These are phyloP conservation scores for Cirrhinus molitorella DNA, from an alignment of 2,797 vertebrate species.

Conservation along the genomic window DNA sequence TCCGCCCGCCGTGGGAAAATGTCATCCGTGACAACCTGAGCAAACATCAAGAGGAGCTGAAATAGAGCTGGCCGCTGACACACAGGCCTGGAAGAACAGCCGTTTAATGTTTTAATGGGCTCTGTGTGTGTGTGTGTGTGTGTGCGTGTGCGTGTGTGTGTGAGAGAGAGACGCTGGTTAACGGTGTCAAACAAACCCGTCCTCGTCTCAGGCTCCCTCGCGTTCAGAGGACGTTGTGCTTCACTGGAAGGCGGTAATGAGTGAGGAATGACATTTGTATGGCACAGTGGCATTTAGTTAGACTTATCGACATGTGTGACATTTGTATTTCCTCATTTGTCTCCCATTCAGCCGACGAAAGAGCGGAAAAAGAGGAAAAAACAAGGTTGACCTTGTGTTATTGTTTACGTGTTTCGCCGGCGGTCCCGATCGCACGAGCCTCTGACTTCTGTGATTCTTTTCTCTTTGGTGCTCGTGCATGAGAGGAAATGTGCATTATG, in stretches of 20 bases:
- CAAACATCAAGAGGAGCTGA: constrained; percentile 26
- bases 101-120: constrained; percentile 5
- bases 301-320: constrained; percentile 76
- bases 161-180: neutral
- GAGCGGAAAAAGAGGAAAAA: constrained; percentile 19
- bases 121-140: neutral
- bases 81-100: constrained; percentile 7
- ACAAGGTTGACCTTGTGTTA: constrained; percentile 56
- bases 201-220: constrained; percentile 15
- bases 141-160: neutral
- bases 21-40: constrained; percentile 42
- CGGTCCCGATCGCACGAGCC: neutral
- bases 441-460: neutral
- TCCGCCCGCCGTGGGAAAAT: constrained; percentile 33
- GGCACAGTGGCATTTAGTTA: constrained; percentile 76
- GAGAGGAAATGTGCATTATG: neutral
- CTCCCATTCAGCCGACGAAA: constrained; percentile 3
- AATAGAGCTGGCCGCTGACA: neutral
- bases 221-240: neutral
- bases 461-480: neutral
- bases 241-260: constrained; percentile 61
- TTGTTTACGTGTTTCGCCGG: constrained; percentile 7
- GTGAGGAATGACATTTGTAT: constrained; percentile 75
- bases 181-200: constrained; percentile 14
- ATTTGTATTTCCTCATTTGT: constrained; percentile 59